A percentile compares a stretch with the other conserved stretches of the same genome.
Conservation (phyloP, 2,888 invertebrate genomes). For the Hanleya hanleyi region DNA sequence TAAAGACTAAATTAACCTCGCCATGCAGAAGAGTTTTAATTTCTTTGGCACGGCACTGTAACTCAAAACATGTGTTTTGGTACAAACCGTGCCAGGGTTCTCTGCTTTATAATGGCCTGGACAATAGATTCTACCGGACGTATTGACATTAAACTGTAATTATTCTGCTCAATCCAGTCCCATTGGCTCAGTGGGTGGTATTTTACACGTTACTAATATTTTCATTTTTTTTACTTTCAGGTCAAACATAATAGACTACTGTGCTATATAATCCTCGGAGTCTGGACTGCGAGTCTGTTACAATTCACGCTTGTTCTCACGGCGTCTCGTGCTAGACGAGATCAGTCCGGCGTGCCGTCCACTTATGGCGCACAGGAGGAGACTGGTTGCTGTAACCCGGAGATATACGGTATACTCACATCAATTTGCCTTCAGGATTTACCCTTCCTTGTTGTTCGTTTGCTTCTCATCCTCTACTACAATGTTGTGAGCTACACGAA, state of each 20-base stretch:
- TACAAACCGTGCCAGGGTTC: no score
- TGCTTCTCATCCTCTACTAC: conserved; percentile 87
- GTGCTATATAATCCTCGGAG: conserved; percentile 88
- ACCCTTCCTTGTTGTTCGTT: conserved; percentile 87
- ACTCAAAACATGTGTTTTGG: no score
- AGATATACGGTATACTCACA: conserved; percentile 86
- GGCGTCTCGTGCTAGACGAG: conserved; percentile 78
- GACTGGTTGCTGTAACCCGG: conserved; percentile 83
- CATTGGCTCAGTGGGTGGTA: no score
- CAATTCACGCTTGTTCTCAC: conserved; percentile 96
- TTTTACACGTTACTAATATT: no score
- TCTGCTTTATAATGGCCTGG: no score
- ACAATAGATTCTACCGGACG: no score
- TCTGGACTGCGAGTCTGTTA: conserved; percentile 94
- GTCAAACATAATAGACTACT: conserved; percentile 81
- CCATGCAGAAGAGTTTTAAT: no score
- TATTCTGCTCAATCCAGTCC: no score
- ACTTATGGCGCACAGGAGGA: not conserved
- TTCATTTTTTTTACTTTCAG: conserved; percentile 42
- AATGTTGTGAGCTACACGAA: conserved; percentile 94
- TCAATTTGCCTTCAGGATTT: conserved; percentile 88
- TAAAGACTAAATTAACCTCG: no score
- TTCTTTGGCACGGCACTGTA: no score
- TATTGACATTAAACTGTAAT: no score
- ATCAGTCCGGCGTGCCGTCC: conserved; percentile 57